phyloP scores from a whole-genome alignment of 1,140 invertebrate species.

The Pseudomyrmex cubaensis region DNA sequence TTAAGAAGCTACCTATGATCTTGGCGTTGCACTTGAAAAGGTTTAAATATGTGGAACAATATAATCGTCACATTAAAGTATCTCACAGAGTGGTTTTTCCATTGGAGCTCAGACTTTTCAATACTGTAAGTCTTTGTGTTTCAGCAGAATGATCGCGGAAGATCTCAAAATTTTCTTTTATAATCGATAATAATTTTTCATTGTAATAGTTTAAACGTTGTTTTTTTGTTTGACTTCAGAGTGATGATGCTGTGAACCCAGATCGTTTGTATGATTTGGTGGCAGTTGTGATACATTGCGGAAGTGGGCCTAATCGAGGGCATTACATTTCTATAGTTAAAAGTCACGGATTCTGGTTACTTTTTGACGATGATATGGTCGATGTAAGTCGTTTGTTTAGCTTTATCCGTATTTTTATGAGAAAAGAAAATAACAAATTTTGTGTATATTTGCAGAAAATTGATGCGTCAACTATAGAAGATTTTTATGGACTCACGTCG shows the following conservation, averaged over 20 bases:
- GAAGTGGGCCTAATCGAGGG: conserved; percentile 98
- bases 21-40: conserved; percentile 98
- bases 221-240: conserved; percentile 87
- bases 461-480: conserved; percentile 99
- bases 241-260: conserved; percentile 98
- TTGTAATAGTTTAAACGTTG: not conserved
- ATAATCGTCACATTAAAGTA: conserved; percentile 99
- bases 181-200: conserved; percentile 1
- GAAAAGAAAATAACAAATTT: not conserved
- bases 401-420: not conserved
- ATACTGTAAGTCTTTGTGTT: conserved; percentile 91
- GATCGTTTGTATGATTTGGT: conserved; percentile 99
- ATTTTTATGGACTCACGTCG: conserved; percentile 99
- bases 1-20: conserved; percentile 99
- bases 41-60: conserved; percentile 99
- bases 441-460: conserved; percentile 92
- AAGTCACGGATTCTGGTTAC: conserved; percentile 99
- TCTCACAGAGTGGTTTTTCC: conserved; percentile 99
- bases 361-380: conserved; percentile 99
- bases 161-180: not conserved
- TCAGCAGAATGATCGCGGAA: not conserved
- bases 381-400: conserved; percentile 90
- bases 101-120: conserved; percentile 98
- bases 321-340: conserved; percentile 99
- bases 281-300: conserved; percentile 99